Evolutionary conservation across 1,140 invertebrate genomes (phyloP), one percentile per base, ranked within the genome.

Genomic region (Halictus rubicundus): DNA sequence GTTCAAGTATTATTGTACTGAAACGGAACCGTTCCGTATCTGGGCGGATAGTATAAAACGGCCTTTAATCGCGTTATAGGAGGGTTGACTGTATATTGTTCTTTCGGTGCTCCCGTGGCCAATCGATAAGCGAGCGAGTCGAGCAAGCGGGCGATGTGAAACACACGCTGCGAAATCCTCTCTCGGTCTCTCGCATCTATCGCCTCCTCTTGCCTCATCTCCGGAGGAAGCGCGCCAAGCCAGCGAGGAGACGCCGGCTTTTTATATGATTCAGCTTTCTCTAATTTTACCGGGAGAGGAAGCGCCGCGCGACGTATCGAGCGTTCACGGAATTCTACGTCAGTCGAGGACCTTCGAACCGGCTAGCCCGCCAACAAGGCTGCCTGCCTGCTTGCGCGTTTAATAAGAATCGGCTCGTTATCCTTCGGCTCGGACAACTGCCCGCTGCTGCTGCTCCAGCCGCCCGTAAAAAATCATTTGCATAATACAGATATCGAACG

Each of bases 121-220:
- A 81, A 85, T 86, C 83, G 80, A 86, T 86, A 86, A 81, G 52
- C 60, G 64, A 21, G 21, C 49, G 3, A 21, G 49, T 16, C 49
- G 2, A 21, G 49, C 49, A 25, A 23, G 68, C 42, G 27, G 39
- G 46, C 68, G 61, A 79, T 49, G 72, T 80, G 74, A 84, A 84
- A 84, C 64, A 72, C 77, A 10, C 66, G 70, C 7, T 61, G 70
- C 7, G 77, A 63, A 84, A 52, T 19, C 49, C 16, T 52, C 49
- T 12, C 42, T 12, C 42, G 10, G 42, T 12, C 10, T 46, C 42
- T 46, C 10, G 32, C 32, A 46, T 46, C 42, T 12, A 10, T 12
- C 9, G 42, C 9, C 10, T 46, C 42, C 42, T 46, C 32, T 32
- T 32, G 32, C 32, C 32, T 2, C 32, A 5, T 52, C 49, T 3